Percentiles rank a stretch among this genome's conserved stretches.
These are phyloP conservation scores for Pseudomyrmex concolor DNA, from an alignment of 1,140 invertebrate species.

Conservation along the genomic window DNA sequence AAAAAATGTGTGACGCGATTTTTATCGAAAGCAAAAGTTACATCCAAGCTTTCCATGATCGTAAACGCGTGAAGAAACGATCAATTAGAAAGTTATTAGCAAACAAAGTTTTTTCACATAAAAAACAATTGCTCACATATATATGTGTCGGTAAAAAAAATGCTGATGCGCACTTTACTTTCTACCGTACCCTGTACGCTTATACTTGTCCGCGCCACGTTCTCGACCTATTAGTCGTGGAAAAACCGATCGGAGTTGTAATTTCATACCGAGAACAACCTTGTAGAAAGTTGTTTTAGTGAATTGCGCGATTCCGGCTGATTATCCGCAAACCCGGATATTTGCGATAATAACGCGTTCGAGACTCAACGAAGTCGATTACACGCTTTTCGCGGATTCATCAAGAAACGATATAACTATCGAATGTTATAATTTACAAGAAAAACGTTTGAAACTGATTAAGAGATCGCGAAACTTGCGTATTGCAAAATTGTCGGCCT, in stretches of 20 bases:
- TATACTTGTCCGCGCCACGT: background rate
- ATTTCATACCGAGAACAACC: constrained; percentile 18
- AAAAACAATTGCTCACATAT: background rate
- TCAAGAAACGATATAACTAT: constrained; percentile 18
- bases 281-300: constrained; percentile 27
- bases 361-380: background rate
- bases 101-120: background rate
- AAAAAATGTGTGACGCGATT: constrained; percentile 19
- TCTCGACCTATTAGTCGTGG: constrained; percentile 15
- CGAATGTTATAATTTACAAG: constrained; percentile 5
- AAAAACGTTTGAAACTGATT: background rate
- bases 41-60: background rate
- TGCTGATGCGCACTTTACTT: constrained; percentile 25
- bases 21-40: background rate
- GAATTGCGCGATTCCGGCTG: background rate
- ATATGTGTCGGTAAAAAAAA: background rate
- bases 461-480: background rate
- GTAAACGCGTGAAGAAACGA: background rate
- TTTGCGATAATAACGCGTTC: background rate
- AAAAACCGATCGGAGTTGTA: constrained; percentile 35
- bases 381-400: constrained; percentile 13
- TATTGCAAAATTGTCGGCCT: no score
- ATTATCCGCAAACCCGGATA: constrained; percentile 27
- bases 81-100: background rate
- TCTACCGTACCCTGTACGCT: constrained; percentile 31